Evolutionary conservation across 1,140 invertebrate genomes (phyloP).

Genomic region (Heliothis virescens): DNA sequence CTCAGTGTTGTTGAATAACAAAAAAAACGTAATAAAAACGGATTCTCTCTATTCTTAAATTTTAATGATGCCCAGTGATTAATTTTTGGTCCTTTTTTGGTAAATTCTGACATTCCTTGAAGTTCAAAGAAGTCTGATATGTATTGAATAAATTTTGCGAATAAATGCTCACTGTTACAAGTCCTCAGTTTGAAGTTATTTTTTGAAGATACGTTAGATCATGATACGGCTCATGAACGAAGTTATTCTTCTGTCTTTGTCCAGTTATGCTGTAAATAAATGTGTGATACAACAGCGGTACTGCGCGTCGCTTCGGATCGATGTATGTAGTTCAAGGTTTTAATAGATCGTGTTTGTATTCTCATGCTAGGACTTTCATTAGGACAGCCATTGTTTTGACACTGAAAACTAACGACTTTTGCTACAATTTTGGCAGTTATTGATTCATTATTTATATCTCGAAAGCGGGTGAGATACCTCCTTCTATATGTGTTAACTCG

Average conservation of each 20-base stretch:
- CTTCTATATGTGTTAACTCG: no score
- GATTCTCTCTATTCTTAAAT: no score
- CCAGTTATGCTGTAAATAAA: not conserved
- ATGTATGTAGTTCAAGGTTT: constrained; percentile 38
- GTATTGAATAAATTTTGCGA: no score
- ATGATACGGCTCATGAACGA: not conserved
- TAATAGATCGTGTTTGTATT: constrained; percentile 8
- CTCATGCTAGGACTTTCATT: not conserved
- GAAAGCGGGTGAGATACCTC: no score
- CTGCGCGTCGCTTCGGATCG: constrained; percentile 29
- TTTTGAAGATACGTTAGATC: no score
- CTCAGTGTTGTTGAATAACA: not conserved
- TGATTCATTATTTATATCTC: no score
- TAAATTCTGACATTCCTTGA: no score
- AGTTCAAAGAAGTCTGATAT: no score
- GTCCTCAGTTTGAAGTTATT: no score
- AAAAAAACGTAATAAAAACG: not conserved
- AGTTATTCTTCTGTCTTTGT: constrained; percentile 2
- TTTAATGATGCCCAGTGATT: no score
- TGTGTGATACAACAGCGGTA: constrained; percentile 23
- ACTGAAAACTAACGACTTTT: not conserved
- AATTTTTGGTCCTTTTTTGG: no score
- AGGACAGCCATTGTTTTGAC: not conserved
- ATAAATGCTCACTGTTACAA: no score
- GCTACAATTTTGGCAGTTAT: not conserved